Base-by-base conservation (phyloP, 2,888 invertebrate species). In the Drosophila bunnanda region DNA sequence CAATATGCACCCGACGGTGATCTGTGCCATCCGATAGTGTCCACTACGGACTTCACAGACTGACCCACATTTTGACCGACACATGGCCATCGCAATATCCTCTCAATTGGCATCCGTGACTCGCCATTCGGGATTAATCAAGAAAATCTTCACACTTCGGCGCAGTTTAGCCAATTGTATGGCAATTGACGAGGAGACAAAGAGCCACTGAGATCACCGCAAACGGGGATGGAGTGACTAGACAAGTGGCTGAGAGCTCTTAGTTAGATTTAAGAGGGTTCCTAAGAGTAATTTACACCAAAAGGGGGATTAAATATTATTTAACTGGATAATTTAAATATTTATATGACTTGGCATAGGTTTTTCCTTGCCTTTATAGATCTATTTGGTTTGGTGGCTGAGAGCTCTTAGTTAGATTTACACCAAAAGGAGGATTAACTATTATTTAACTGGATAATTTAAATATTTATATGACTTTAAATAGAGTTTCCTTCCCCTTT, bases 51-150 rank as follows among this genome's bases (percentile, higher is more conserved):
- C 60, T 55, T 17, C 20, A 38, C 62, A 64, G 78, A 36, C 52
- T 76, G 77, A 86, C 79, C 71, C 68, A 55, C 78, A 77, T 80
- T 71, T 61, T 34, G 38, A 50, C 30, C 61, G 32, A 17, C 22
- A 44, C 44, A 66, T 43, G 48, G 68, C 8, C 68, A 68, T 36
- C 36, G 43, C 28, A 28, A 44, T 64, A 75, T 61, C 67, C 44
- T 53, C 39, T 78, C 60, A 86, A 86, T 81, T 83, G 68, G 72
- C 59, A 71, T 59, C 55, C 59, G n/a, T 25, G 36, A 28, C 39
- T 34, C 6, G 50, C 38, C 39, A 43, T 39, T 64, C 54, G 12
- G 28, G 54, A 70, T 81, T 76, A 78, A 75, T 79, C 41, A 57
- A 58, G 36, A 53, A 41, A 73, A 34, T 70, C 46, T 67, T 69